A percentile compares a stretch with the other conserved stretches of the same genome.
phyloP scores from a whole-genome alignment of 2,888 invertebrate species.

The Campoplex nolae region DNA sequence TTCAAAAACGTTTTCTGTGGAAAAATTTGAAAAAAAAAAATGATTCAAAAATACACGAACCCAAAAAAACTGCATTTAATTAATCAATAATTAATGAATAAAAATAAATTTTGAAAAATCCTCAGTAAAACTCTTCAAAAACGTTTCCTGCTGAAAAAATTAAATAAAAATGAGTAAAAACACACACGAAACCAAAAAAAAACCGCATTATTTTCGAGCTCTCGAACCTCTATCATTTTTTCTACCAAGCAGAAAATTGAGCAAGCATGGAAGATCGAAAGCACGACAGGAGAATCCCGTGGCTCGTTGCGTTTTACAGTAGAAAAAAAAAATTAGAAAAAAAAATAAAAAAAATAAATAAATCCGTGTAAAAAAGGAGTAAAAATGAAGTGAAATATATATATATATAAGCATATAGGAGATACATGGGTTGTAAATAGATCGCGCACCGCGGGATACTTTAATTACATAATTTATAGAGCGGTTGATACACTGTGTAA shows the following conservation, averaged over 20 bases:
- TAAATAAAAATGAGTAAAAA: no score
- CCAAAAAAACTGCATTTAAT: no score
- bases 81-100: no score
- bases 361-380: background rate
- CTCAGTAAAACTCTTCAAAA: no score
- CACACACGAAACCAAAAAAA: no score
- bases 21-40: no score
- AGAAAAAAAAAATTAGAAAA: background rate
- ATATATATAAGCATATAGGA: background rate
- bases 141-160: no score
- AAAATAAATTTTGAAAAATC: no score
- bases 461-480: constrained; percentile 78
- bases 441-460: constrained; percentile 63
- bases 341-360: no score
- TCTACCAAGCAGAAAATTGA: background rate
- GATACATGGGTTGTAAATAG: constrained; percentile 26
- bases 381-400: background rate
- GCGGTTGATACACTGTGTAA: constrained; percentile 78
- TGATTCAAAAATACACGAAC: no score
- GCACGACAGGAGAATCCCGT: constrained; percentile 3
- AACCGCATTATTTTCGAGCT: no score
- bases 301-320: constrained; percentile 25
- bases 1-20: no score
- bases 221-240: background rate
- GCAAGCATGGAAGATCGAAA: background rate